Evolutionary conservation across 2,888 invertebrate species (phyloP).

Genomic region (Bombyx huttoni): DNA sequence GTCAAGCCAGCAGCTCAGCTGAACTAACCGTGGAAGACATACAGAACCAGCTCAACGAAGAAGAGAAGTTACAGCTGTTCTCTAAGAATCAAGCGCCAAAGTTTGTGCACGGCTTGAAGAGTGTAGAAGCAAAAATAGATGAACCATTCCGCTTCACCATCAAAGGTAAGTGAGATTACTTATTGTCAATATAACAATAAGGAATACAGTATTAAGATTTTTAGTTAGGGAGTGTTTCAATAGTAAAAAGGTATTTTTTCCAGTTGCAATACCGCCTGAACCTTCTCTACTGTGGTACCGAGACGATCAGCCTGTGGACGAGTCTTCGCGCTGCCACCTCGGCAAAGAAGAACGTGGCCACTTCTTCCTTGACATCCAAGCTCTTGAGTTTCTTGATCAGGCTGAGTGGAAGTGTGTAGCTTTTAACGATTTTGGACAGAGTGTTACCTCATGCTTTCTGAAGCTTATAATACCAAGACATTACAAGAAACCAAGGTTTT

Average conservation of each 20-base stretch:
- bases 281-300: conserved; percentile 90
- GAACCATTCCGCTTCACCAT: conserved; percentile 86
- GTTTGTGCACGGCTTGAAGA: conserved; percentile 85
- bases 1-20: conserved; percentile 87
- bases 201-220: too few relatives aligned
- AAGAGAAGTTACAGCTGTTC: conserved; percentile 83
- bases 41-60: conserved; percentile 89
- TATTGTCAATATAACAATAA: too few relatives aligned
- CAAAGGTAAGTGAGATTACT: conserved; percentile 70
- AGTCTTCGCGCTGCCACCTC: conserved; percentile 75
- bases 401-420: conserved; percentile 95
- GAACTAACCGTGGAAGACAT: conserved; percentile 92
- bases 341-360: conserved; percentile 79
- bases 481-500: conserved; percentile 89
- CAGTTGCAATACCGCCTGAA: conserved; percentile 84
- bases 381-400: conserved; percentile 86
- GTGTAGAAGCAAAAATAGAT: conserved; percentile 86
- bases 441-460: conserved; percentile 88
- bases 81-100: conserved; percentile 86
- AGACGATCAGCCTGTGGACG: conserved; percentile 85
- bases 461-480: conserved; percentile 89
- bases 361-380: conserved; percentile 80
- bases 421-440: conserved; percentile 90
- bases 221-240: too few relatives aligned
- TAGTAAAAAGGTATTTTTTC: conserved; percentile 13